Evolutionary conservation across 2,113 vertebrate genomes (phyloP), one percentile per base, ranked within the genome.

Genomic region (Crotalus helleri): DNA sequence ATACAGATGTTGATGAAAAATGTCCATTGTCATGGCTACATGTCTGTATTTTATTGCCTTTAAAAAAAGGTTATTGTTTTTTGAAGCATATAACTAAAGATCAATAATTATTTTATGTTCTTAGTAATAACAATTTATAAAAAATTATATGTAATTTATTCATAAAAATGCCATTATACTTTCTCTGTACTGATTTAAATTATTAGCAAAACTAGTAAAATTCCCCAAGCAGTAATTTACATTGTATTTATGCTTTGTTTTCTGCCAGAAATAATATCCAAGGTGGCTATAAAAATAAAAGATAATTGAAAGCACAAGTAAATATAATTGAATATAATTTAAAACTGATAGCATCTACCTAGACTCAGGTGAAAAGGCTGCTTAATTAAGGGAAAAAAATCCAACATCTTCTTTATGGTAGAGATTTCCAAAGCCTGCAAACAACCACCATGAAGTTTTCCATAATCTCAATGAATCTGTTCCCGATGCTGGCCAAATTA

Each of bases 21-120:
- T 29, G 46, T 93, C 92, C n/a, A 87, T 93, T 94, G 93, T 93
- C 58, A 96, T 92, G 91, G 91, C 94, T 93, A 88, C 94, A 29
- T 49, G n/a, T 91, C 81, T 88, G 93, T 0, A 0, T 89, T 0
- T 0, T 89, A 81, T 94, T 95, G 91, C 86, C 91, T 94, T 61
- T 92, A 94, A 95, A 96, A 95, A 39, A 69, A 95, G 91, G n/a
- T 61, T 90, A 94, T 94, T 94, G 95, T 0, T 11, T 58, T 53
- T 91, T 91, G 51, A 10, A 92, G 85, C 94, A 89, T 94, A 33
- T 15, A 92, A 90, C 92, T 95, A 97, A 95, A 6, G 26, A 53
- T 87, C 93, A 91, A 61, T 39, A 93, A 93, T 94, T 96, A 93
- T 93, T 92, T 96, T 94, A 93, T 93, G 90, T 94, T 89, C 44